These are phyloP conservation scores for Temnothorax curvispinosus DNA, from an alignment of 1,140 invertebrate genomes.

Conservation along the genomic window DNA sequence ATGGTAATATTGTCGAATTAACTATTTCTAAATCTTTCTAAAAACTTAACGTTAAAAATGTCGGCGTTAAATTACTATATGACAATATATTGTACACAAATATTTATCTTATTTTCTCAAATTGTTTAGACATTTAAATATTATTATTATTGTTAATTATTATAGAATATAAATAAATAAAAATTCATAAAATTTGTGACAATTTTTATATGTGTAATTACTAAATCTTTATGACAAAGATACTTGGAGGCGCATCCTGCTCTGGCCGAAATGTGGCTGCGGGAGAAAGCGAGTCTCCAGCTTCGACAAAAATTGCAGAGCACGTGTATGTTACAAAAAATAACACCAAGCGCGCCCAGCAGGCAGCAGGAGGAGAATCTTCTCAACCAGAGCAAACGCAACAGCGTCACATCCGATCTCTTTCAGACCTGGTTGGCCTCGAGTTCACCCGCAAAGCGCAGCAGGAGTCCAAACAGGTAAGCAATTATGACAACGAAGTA, in stretches of 20 bases:
- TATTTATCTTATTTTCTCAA: background rate
- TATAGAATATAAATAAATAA: background rate
- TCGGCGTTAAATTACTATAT: background rate
- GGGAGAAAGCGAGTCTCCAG: constrained; percentile 90
- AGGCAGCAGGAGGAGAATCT: constrained; percentile 84
- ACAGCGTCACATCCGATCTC: constrained; percentile 93
- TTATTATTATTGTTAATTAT: background rate
- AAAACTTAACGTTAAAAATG: background rate
- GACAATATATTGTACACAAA: background rate
- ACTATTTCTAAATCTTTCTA: constrained; percentile 7
- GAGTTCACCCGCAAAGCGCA: constrained; percentile 88
- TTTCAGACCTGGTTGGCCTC: constrained; percentile 93
- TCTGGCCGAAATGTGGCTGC: constrained; percentile 90
- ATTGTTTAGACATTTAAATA: background rate
- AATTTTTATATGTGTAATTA: background rate
- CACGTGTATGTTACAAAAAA: constrained; percentile 75
- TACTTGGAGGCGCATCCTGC: constrained; percentile 87
- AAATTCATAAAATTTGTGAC: background rate
- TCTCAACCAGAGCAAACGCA: constrained; percentile 84
- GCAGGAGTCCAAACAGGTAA: constrained; percentile 87
- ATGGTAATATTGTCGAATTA: background rate
- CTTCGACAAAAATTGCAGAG: constrained; percentile 85
- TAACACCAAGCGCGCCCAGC: constrained; percentile 78
- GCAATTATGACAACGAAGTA: background rate
- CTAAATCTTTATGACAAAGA: constrained; percentile 64